Percentiles rank a stretch among this genome's conserved stretches.
Conservation (phyloP, 2,888 invertebrate genomes). For the Steinernema carpocapsae region DNA sequence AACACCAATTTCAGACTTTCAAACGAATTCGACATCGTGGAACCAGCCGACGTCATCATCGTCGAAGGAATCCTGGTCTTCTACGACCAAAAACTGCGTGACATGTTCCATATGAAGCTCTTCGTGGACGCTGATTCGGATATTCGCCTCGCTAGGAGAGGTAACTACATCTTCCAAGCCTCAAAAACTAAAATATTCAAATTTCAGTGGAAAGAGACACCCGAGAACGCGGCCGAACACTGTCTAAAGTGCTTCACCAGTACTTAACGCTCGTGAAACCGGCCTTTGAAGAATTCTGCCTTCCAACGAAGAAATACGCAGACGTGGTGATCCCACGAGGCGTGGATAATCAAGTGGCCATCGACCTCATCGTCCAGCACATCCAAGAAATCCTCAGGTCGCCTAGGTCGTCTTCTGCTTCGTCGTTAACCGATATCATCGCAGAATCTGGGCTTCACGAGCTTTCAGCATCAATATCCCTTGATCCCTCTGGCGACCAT, state of each 20-base stretch:
- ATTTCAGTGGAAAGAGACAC: conserved; percentile 89
- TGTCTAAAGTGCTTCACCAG: conserved; percentile 91
- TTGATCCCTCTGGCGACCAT: conserved; percentile 8
- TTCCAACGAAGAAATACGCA: conserved; percentile 97
- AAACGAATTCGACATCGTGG: conserved; percentile 71
- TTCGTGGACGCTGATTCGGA: conserved; percentile 99
- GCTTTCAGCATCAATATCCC: background rate
- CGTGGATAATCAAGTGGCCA: conserved; percentile 93
- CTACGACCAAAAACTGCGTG: conserved; percentile 91
- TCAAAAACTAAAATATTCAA: background rate
- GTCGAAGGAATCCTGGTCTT: conserved; percentile 98
- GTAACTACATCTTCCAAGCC: conserved; percentile 72
- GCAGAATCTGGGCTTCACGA: background rate
- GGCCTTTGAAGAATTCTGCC: conserved; percentile 81
- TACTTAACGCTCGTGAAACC: conserved; percentile 87
- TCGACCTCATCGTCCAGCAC: conserved; percentile 94
- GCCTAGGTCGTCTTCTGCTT: conserved; percentile 37
- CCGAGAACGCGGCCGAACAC: conserved; percentile 87
- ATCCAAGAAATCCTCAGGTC: conserved; percentile 82
- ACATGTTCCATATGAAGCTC: conserved; percentile 92
- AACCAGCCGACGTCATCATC: conserved; percentile 86
- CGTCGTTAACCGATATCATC: conserved; percentile 7
- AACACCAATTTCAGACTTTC: conserved; percentile 39
- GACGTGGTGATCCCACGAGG: conserved; percentile 99
- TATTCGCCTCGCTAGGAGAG: conserved; percentile 89